Conservation (phyloP, 2,888 invertebrate genomes). For the Hypolimnas misippus region DNA sequence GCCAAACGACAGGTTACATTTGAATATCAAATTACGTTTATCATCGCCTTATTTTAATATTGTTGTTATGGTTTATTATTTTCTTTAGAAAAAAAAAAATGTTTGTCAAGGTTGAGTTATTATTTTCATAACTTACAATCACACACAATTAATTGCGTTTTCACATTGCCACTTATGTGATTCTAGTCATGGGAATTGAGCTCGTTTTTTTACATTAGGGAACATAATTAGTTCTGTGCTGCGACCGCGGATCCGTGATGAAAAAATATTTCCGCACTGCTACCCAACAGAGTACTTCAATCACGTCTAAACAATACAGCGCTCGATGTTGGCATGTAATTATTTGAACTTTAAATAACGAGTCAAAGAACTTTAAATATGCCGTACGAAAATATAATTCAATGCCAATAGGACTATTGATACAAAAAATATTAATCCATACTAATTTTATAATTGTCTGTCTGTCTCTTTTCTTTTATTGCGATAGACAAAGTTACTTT, state of each 20-base stretch:
- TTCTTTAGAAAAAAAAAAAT: background rate
- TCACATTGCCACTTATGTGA: constrained; percentile 49
- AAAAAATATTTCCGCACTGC: constrained; percentile 62
- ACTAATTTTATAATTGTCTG: background rate
- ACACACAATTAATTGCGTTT: constrained; percentile 32
- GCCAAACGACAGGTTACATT: constrained; percentile 21
- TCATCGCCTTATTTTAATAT: background rate
- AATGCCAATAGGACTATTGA: background rate
- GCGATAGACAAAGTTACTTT: no score
- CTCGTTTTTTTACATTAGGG: constrained; percentile 66
- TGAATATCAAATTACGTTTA: constrained; percentile 12
- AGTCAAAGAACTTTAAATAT: background rate
- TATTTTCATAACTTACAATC: constrained; percentile 13
- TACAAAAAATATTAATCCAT: background rate
- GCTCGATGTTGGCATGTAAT: constrained; percentile 24
- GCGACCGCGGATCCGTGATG: constrained; percentile 64
- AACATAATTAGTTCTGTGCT: constrained; percentile 61
- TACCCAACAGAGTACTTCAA: constrained; percentile 38
- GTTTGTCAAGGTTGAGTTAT: constrained; percentile 12
- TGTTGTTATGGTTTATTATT: background rate
- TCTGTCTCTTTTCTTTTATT: no score
- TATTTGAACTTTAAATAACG: constrained; percentile 13
- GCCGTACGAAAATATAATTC: background rate
- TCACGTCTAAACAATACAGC: constrained; percentile 43
- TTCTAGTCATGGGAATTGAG: constrained; percentile 79